Percentiles rank a stretch among this genome's conserved stretches.
Conservation (phyloP, 2,888 invertebrate species). For the Panzeria rudis region DNA sequence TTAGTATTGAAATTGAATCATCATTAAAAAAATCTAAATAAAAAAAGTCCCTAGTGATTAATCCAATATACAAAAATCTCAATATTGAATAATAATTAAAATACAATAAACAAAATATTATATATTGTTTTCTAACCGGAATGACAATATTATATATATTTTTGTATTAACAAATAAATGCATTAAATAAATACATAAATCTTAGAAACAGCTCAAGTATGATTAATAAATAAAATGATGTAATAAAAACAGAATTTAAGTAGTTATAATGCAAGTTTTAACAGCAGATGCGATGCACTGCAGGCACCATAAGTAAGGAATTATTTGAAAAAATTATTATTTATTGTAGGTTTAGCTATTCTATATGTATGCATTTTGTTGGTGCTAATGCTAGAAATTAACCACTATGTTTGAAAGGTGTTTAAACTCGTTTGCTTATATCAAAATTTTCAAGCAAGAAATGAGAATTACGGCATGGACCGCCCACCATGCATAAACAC, state of each 20-base stretch:
- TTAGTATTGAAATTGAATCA: constrained; percentile 54
- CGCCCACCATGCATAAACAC: too few relatives aligned
- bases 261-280: not conserved
- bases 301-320: not conserved
- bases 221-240: constrained; percentile 46
- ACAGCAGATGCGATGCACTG: not conserved
- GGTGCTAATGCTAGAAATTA: too few relatives aligned
- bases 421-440: too few relatives aligned
- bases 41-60: constrained; percentile 31
- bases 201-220: constrained; percentile 12
- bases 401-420: too few relatives aligned
- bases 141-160: constrained; percentile 16
- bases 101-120: not conserved
- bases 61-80: constrained; percentile 9
- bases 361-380: too few relatives aligned
- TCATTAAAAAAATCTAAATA: constrained; percentile 5
- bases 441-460: too few relatives aligned
- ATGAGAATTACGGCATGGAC: too few relatives aligned
- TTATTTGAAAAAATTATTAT: not conserved
- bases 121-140: constrained; percentile 1
- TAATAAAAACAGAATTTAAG: constrained; percentile 5
- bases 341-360: too few relatives aligned
- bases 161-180: constrained; percentile 9
- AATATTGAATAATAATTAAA: constrained; percentile 28
- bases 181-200: constrained; percentile 37